These are phyloP conservation scores for Brenthis ino DNA, from an alignment of 2,888 invertebrate species.

Conservation along the genomic window DNA sequence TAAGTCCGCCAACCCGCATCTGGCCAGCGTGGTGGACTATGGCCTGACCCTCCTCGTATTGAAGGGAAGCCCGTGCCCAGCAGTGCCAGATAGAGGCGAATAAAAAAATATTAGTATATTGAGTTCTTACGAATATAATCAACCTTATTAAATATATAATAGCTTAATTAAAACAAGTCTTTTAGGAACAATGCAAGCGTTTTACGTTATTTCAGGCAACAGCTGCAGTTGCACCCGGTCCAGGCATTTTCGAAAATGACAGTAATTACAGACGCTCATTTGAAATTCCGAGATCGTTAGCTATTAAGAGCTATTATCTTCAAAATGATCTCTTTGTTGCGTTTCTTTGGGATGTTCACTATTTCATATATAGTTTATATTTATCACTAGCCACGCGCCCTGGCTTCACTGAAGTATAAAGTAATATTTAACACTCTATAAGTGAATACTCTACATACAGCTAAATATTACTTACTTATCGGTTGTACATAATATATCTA, in stretches of 20 bases:
- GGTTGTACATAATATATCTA: no score
- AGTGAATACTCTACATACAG: no score
- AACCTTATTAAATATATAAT: slow-evolving; percentile 1
- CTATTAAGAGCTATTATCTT: slow-evolving; percentile 29
- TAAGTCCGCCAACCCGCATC: no score
- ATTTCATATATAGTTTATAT: neutral
- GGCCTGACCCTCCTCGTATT: no score
- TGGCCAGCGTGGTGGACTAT: no score
- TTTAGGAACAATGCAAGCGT: slow-evolving; percentile 18
- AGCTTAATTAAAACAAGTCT: slow-evolving; percentile 19
- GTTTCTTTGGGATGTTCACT: neutral
- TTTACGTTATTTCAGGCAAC: slow-evolving; percentile 21
- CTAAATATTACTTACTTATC: no score
- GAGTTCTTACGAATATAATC: neutral
- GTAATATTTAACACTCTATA: no score
- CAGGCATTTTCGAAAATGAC: slow-evolving; percentile 26
- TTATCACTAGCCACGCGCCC: no score
- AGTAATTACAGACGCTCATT: slow-evolving; percentile 28
- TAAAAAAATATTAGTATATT: no score
- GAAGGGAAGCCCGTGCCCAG: no score
- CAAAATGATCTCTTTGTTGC: slow-evolving; percentile 23
- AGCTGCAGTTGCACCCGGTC: slow-evolving; percentile 27
- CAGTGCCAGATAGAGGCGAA: no score
- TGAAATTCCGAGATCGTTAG: slow-evolving; percentile 25
- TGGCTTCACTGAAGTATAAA: no score